Percentiles rank a stretch among this genome's conserved stretches.
Evolutionary conservation across 2,113 vertebrate genomes (phyloP).

Genomic region (Daphoenositta chrysoptera): DNA sequence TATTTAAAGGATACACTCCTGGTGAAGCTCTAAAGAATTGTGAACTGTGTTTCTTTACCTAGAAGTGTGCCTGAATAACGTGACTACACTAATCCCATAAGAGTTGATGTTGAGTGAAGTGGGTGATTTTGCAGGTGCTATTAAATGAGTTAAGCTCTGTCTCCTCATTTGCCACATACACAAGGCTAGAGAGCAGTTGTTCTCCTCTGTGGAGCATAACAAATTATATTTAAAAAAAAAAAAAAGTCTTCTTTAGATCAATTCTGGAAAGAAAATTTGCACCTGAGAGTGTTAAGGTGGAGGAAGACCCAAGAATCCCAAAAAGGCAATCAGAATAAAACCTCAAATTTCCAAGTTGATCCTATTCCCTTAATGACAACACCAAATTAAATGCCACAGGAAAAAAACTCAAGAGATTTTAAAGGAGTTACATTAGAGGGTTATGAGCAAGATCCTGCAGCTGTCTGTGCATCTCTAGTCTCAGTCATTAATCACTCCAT

Average conservation of each 20-base stretch:
- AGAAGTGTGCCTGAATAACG: neutral
- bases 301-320: neutral
- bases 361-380: neutral
- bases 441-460: neutral
- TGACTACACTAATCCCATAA: fast-evolving
- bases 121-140: neutral
- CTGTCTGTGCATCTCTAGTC: neutral
- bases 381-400: neutral
- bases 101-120: neutral
- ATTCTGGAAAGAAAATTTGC: neutral
- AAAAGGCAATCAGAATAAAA: neutral
- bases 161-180: neutral
- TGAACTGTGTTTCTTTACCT: neutral
- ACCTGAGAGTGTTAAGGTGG: neutral
- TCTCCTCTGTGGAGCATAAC: neutral
- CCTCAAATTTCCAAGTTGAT: neutral
- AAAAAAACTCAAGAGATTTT: neutral
- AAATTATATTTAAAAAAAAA: neutral
- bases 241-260: neutral
- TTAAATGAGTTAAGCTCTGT: neutral
- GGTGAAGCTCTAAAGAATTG: neutral
- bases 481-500: neutral
- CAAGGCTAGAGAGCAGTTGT: neutral
- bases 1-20: neutral
- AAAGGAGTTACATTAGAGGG: neutral